Percentiles rank a stretch among this genome's conserved stretches.
Evolutionary conservation across 2,113 vertebrate genomes (phyloP).

Genomic region (Pangasianodon hypophthalmus): DNA sequence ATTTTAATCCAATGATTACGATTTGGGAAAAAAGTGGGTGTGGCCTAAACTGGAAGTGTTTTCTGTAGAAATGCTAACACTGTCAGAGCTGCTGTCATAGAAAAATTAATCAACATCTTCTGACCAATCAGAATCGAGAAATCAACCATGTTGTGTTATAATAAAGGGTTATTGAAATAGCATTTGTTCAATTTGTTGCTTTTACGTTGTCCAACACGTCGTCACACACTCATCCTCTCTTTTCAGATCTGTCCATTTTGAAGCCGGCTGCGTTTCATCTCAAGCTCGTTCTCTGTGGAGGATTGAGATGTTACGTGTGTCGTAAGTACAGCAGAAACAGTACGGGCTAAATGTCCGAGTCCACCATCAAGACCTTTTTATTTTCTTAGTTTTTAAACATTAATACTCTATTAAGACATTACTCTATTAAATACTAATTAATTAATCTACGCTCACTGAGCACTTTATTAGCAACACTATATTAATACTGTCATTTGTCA

Average conservation of each 20-base stretch:
- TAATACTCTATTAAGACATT: not conserved
- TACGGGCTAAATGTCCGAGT: not conserved
- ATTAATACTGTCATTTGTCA: not conserved
- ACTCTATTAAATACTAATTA: not conserved
- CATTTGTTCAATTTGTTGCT: not conserved
- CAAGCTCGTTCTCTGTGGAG: slow-evolving; percentile 94
- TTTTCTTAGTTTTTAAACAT: not conserved
- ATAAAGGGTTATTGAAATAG: not conserved
- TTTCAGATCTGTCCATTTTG: slow-evolving; percentile 86
- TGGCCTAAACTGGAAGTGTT: not conserved
- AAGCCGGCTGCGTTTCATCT: slow-evolving; percentile 84
- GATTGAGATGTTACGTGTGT: slow-evolving; percentile 89
- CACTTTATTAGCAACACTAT: not conserved
- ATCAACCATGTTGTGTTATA: not conserved
- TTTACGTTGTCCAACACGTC: not conserved
- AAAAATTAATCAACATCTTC: not conserved
- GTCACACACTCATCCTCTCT: slow-evolving; percentile 27
- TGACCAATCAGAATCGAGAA: not conserved
- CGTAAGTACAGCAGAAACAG: slow-evolving; percentile 76
- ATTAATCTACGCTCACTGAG: not conserved
- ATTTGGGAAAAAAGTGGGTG: not conserved
- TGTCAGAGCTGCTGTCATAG: not conserved
- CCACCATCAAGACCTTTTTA: not conserved
- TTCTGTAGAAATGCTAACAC: not conserved
- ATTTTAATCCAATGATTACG: not conserved